Conservation (phyloP, 2,888 invertebrate genomes). For the Trachelus tabidus region DNA sequence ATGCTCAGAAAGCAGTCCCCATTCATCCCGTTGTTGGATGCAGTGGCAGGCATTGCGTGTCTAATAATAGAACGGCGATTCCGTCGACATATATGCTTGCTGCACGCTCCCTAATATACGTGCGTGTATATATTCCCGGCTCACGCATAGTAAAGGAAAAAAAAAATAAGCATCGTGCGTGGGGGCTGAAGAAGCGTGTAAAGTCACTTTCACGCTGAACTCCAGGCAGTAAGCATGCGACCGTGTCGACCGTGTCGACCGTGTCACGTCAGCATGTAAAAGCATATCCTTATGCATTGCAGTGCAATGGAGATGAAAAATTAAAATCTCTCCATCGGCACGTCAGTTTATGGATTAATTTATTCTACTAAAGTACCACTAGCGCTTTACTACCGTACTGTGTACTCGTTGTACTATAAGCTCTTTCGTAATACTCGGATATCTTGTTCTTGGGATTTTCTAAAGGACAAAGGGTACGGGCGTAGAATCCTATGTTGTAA, state of each 20-base stretch:
- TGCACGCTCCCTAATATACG: constrained; percentile 23
- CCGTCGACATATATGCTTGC: constrained; percentile 23
- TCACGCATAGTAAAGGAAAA: constrained; percentile 11
- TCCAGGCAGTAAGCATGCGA: background rate
- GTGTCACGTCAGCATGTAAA: background rate
- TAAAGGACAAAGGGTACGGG: background rate
- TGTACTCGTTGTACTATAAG: background rate
- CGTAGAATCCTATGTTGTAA: background rate
- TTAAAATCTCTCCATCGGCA: background rate
- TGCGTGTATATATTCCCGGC: constrained; percentile 1
- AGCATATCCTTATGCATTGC: background rate
- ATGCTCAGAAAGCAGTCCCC: constrained; percentile 25
- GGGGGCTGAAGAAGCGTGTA: constrained; percentile 21
- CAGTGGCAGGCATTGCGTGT: constrained; percentile 20
- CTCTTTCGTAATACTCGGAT: background rate
- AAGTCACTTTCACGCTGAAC: constrained; percentile 21
- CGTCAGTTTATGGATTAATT: background rate
- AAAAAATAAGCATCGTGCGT: constrained; percentile 23
- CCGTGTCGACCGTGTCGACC: background rate
- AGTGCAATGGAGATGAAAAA: background rate
- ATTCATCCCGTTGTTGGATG: constrained; percentile 30
- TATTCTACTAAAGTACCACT: background rate
- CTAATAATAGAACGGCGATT: constrained; percentile 37
- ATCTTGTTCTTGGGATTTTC: background rate
- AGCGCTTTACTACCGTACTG: background rate